Evolutionary conservation across 1,140 invertebrate genomes (phyloP).

Genomic region (Geopemphigus sp.): DNA sequence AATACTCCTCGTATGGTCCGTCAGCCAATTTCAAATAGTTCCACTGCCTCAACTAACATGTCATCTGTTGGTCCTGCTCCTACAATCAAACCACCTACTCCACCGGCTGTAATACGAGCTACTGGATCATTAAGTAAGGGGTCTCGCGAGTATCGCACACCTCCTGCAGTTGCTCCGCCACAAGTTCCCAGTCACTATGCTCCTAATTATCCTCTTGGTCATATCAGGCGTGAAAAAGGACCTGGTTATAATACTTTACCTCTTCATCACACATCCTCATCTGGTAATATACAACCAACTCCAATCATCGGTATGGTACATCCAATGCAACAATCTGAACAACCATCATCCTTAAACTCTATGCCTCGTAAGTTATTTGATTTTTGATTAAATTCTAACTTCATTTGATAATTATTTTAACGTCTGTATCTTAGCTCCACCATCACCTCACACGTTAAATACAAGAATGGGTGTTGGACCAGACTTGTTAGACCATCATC

Average conservation of each 20-base stretch:
- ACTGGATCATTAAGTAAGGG: constrained; percentile 67
- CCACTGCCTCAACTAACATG: constrained; percentile 57
- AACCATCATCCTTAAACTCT: constrained; percentile 60
- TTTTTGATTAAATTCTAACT: constrained; percentile 50
- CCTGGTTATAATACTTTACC: constrained; percentile 81
- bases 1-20: constrained; percentile 60
- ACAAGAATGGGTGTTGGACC: constrained; percentile 45
- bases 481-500: constrained; percentile 48
- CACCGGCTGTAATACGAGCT: constrained; percentile 65
- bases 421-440: constrained; percentile 63
- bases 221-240: constrained; percentile 72
- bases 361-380: constrained; percentile 57
- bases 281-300: constrained; percentile 50
- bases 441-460: constrained; percentile 64
- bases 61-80: constrained; percentile 73
- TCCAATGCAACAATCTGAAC: constrained; percentile 57
- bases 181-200: constrained; percentile 90
- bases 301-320: constrained; percentile 56
- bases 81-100: constrained; percentile 91
- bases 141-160: constrained; percentile 85
- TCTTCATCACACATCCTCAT: constrained; percentile 56
- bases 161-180: constrained; percentile 90
- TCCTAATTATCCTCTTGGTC: constrained; percentile 85
- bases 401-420: constrained; percentile 13
- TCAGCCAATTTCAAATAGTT: constrained; percentile 60